Evolutionary conservation across 2,888 invertebrate genomes (phyloP).

Genomic region (Ophioninae sp.): DNA sequence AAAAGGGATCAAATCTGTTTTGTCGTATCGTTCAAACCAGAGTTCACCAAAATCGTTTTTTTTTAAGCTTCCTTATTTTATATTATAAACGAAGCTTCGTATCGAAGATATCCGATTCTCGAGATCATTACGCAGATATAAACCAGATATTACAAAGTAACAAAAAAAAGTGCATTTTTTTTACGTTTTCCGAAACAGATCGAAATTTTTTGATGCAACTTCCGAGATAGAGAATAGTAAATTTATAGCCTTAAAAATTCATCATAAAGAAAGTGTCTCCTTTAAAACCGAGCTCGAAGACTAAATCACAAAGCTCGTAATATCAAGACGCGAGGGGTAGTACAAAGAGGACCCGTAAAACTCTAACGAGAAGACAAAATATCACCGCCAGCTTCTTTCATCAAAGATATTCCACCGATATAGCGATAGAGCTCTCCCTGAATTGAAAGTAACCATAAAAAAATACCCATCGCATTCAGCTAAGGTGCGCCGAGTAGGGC

Average conservation of each 20-base stretch:
- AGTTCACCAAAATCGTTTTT: conserved; percentile 29
- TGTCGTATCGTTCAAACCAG: conserved; percentile 50
- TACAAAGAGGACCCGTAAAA: background rate
- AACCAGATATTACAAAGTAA: background rate
- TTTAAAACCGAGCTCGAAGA: background rate
- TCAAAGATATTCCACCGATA: background rate
- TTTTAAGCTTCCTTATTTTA: background rate
- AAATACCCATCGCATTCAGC: background rate
- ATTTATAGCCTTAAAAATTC: too few species aligned
- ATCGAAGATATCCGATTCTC: background rate
- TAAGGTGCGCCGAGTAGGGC: background rate
- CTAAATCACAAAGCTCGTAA: background rate
- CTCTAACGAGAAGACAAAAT: background rate
- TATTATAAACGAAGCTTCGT: background rate
- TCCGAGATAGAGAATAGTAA: background rate
- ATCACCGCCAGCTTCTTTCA: background rate
- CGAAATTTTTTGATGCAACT: background rate
- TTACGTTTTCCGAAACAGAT: background rate
- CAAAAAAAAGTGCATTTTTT: background rate
- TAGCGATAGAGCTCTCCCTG: background rate
- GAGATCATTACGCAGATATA: background rate
- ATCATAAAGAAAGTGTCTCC: too few species aligned
- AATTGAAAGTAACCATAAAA: background rate
- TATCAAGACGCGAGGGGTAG: background rate
- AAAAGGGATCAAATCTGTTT: conserved; percentile 36